A percentile compares a stretch with the other conserved stretches of the same genome.
Evolutionary conservation across 2,113 vertebrate genomes (phyloP).

Genomic region (Rhinopomastus cyanomelas): DNA sequence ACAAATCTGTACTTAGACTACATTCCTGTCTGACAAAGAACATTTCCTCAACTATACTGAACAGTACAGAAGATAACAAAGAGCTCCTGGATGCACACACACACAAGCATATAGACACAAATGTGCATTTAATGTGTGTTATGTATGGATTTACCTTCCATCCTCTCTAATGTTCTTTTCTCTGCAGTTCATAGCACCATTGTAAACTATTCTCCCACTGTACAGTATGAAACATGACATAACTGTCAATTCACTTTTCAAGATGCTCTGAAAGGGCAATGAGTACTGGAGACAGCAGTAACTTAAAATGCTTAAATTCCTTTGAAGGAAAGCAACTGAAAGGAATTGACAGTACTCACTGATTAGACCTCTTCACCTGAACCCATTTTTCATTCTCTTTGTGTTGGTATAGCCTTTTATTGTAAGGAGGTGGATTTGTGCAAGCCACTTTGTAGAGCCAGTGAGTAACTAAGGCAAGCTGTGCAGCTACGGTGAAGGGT

Average conservation of each 20-base stretch:
- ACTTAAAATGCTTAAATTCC: conserved; percentile 10
- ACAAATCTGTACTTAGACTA: not conserved
- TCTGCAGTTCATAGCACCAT: not conserved
- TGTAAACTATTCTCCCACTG: not conserved
- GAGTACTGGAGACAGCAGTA: not conserved
- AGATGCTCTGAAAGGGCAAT: not conserved
- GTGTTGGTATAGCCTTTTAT: not conserved
- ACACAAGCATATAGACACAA: not conserved
- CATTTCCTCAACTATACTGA: not conserved
- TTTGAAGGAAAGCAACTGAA: conserved; percentile 4
- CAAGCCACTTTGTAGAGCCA: conserved; percentile 3
- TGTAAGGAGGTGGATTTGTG: not conserved
- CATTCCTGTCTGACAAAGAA: not conserved
- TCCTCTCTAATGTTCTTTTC: not conserved
- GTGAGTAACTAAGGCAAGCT: conserved; percentile 38
- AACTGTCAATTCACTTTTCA: conserved; percentile 2
- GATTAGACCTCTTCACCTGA: conserved; percentile 37
- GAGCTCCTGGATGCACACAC: not conserved
- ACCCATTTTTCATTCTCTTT: conserved; percentile 11
- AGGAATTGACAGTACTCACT: not conserved
- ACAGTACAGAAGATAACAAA: not conserved
- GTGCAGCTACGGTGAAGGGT: conserved; percentile 45
- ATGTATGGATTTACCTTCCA: not conserved
- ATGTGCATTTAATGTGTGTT: not conserved
- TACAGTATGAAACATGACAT: not conserved